A percentile compares a stretch with the other conserved stretches of the same genome.
These are phyloP conservation scores for Nephrotoma guestfalica DNA, from an alignment of 2,888 invertebrate genomes.

Conservation along the genomic window DNA sequence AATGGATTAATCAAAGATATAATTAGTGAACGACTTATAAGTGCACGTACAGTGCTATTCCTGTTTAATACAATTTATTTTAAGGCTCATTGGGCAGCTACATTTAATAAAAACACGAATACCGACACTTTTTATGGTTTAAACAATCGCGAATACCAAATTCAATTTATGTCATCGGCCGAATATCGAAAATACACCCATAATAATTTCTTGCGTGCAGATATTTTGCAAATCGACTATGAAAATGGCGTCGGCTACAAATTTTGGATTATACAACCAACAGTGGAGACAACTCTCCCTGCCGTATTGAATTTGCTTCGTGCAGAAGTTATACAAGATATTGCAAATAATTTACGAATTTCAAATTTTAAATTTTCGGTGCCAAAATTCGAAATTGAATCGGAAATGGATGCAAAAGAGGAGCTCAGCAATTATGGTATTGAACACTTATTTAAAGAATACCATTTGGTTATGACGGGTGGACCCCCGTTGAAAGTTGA, in stretches of 20 bases:
- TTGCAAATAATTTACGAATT: neutral
- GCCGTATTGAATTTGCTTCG: neutral
- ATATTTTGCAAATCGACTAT: neutral
- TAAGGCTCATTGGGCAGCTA: neutral
- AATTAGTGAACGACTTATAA: neutral
- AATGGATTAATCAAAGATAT: neutral
- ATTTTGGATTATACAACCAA: neutral
- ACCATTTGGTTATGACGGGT: neutral
- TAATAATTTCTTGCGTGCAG: neutral
- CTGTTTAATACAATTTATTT: neutral
- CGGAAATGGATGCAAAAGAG: neutral
- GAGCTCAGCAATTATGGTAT: neutral
- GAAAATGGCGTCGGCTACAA: neutral
- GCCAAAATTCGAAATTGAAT: neutral
- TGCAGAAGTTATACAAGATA: neutral
- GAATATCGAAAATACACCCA: neutral
- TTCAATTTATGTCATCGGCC: neutral
- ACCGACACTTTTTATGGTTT: neutral
- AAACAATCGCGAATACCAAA: neutral
- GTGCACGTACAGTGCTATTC: neutral
- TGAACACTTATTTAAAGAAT: neutral
- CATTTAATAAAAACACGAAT: neutral
- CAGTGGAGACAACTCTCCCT: neutral
- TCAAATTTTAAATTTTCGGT: neutral
- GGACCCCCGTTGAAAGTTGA: neutral